Evolutionary conservation across 2,888 invertebrate species (phyloP).

Genomic region (Lepidonotus clava): DNA sequence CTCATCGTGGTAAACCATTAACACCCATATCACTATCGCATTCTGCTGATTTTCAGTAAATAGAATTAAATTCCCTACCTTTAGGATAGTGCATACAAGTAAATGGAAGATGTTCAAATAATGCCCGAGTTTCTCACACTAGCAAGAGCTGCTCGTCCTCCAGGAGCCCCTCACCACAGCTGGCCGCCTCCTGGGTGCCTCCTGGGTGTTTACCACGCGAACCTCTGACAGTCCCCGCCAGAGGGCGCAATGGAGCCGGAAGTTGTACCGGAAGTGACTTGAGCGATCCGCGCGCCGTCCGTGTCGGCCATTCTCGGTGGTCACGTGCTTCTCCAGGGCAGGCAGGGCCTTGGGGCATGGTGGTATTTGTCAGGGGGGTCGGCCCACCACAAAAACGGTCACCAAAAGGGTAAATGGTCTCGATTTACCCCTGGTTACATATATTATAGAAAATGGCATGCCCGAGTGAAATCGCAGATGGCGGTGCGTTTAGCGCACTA

Average conservation of each 20-base stretch:
- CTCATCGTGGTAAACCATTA: too few relatives aligned
- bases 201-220: neutral
- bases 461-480: neutral
- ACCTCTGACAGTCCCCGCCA: neutral
- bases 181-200: neutral
- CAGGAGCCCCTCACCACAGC: too few relatives aligned
- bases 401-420: neutral
- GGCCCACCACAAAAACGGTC: neutral
- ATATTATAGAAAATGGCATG: neutral
- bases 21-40: too few relatives aligned
- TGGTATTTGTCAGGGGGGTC: constrained; percentile 5
- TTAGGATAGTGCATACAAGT: too few relatives aligned
- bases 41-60: too few relatives aligned
- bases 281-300: neutral
- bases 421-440: neutral
- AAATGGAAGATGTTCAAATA: too few relatives aligned
- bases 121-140: too few relatives aligned
- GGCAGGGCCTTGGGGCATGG: neutral
- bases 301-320: neutral
- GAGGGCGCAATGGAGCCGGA: neutral
- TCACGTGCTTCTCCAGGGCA: neutral
- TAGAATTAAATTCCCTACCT: too few relatives aligned
- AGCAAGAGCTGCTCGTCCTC: too few relatives aligned
- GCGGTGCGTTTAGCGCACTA: neutral
- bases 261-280: constrained; percentile 8